These are phyloP conservation scores for Chorisops tibialis DNA, from an alignment of 2,888 invertebrate species.

Conservation along the genomic window DNA sequence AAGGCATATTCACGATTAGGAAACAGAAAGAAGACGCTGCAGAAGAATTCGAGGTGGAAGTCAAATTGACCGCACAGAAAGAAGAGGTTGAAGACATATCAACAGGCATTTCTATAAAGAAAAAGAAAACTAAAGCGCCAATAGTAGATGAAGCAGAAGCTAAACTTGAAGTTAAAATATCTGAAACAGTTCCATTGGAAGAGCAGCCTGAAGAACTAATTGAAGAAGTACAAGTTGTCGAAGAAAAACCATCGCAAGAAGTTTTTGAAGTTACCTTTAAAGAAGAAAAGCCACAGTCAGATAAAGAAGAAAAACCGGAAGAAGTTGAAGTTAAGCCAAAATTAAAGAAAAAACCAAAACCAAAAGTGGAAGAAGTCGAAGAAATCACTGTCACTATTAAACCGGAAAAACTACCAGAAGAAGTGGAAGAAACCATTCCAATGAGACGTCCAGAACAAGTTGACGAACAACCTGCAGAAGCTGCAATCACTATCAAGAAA, in stretches of 20 bases:
- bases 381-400: background rate
- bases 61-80: constrained; percentile 26
- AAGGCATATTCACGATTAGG: background rate
- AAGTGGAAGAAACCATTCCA: constrained; percentile 28
- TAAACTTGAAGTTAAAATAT: constrained; percentile 42
- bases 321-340: constrained; percentile 33
- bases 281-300: constrained; percentile 42
- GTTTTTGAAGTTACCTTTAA: constrained; percentile 35
- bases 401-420: constrained; percentile 34
- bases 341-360: background rate
- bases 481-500: background rate
- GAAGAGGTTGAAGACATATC: constrained; percentile 39
- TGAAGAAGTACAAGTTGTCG: background rate
- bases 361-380: background rate
- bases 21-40: constrained; percentile 32
- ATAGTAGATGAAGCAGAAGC: constrained; percentile 41
- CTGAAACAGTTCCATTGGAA: constrained; percentile 35
- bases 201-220: constrained; percentile 33
- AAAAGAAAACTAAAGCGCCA: constrained; percentile 41
- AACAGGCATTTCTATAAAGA: constrained; percentile 39
- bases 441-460: background rate
- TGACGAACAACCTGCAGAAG: background rate
- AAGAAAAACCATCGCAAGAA: background rate
- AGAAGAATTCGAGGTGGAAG: constrained; percentile 6
- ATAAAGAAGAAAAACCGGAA: constrained; percentile 36